Conservation (phyloP, 2,797 vertebrate species). For the Todus mexicanus region DNA sequence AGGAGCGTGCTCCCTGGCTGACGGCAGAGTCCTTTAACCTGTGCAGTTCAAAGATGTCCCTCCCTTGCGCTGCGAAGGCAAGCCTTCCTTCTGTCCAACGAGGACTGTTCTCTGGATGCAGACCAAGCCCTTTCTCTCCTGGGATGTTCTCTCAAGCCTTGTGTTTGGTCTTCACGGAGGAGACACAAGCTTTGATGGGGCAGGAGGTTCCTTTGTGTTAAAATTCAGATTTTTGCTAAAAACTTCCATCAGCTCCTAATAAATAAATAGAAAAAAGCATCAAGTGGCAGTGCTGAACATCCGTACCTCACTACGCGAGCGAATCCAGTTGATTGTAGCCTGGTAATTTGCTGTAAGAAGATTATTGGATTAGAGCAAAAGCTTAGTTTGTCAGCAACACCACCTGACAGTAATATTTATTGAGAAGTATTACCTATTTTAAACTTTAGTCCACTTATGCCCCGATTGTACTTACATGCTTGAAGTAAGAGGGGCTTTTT, state of each 20-base stretch:
- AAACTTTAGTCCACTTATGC: slow-evolving; percentile 11
- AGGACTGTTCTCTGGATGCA: background rate
- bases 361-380: slow-evolving; percentile 76
- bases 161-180: background rate
- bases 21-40: background rate
- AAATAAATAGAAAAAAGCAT: background rate
- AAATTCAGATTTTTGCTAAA: background rate
- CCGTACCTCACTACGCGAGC: slow-evolving; percentile 62
- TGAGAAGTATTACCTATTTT: slow-evolving; percentile 42
- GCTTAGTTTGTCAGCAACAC: slow-evolving; percentile 61
- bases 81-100: background rate
- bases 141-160: background rate
- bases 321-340: slow-evolving; percentile 76
- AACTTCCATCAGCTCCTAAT: background rate
- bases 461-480: background rate
- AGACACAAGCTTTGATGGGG: background rate
- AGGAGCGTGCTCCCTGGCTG: background rate
- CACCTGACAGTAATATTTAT: slow-evolving; percentile 52
- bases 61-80: fast-evolving
- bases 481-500: background rate
- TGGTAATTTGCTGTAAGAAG: slow-evolving; percentile 85
- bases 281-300: background rate
- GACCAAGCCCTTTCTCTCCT: background rate
- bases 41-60: background rate
- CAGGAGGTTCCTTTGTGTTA: background rate